Evolutionary conservation across 2,888 invertebrate species (phyloP), one percentile per base, ranked within the genome.

Genomic region (Lacanobia wlatinum): DNA sequence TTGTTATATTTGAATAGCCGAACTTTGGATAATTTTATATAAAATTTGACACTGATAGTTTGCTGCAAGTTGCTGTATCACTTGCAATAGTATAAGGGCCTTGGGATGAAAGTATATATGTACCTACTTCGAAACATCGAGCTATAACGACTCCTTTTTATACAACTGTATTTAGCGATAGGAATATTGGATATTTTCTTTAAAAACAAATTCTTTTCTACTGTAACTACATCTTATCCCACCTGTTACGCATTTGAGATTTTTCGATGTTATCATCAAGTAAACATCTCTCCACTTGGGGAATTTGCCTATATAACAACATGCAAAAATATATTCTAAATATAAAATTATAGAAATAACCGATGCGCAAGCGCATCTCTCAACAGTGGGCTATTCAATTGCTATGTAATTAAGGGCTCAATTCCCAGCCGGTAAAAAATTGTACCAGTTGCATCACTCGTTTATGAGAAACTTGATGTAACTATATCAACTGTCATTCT

Each of bases 71-170:
- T 48, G 10, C 23, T 18, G 18, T 48, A 28, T 34, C 55, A 55
- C 48, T 73, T 73, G 73, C 48, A 73, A 73, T 73, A 40, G 14
- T 43, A 9, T 46, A 55, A n/a, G 8, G 21, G 40, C 8, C 55
- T 55, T 21, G 55, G 28, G 18, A 10, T 34, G 10, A 21, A 34
- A 18, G 8, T 67, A 67, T 67, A 50, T 60, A 60, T 50, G 18
- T 50, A 18, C 38, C 50, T 50, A 18, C 38, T 60, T 50, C 50
- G 8, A n/a, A 67, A 60, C 48, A 67, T 67, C 23, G 60, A 67
- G 38, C 12, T 18, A 23, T 9, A 8, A 60, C 6, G 56, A 43
- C 60, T 60, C 67, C n/a, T 73, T 40, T 38, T 40, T 21, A 12
- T 43, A 56, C 21, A 70, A 18, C 18, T 59, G 21, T 58, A 28